Evolutionary conservation across 2,888 invertebrate species (phyloP), one percentile per base, ranked within the genome.

Genomic region (Geotrupes spiniger): DNA sequence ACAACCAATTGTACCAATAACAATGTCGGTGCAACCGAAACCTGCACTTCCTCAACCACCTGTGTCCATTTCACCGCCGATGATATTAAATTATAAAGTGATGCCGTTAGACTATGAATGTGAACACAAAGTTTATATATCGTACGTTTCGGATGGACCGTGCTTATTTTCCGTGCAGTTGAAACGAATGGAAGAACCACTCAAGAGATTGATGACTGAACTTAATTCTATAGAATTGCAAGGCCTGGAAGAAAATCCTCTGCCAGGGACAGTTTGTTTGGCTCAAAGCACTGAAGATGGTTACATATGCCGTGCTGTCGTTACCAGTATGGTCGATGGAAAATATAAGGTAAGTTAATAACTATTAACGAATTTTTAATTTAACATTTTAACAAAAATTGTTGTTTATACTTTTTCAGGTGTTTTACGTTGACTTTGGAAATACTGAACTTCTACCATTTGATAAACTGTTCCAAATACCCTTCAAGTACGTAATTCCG

Each of bases 371-470:
- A 21, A 21, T 21, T 6, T 21, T 21, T 21, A 6, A 21, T 21
- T 21, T 21, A 27, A 27, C 27, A 27, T 8, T 9, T 27, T 27
- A 27, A 27, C 27, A 9, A 27, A 21, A 21, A 6, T 21, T 21
- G 21, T 21, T n/a, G 6, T 21, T 21, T 6, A 6, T 21, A 21
- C 6, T 39, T 8, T 10, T 42, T 42, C 45, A 71, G 71, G 70
- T 90, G 3, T 87, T 84, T 63, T 90, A 87, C 68, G 87, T 89
- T 21, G 90, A 90, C 69, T 89, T 85, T 68, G 90, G 90, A 17
- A 86, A 88, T 63, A 84, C 84, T 4, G 89, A 88, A 72, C 74
- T 82, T 62, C 80, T 89, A 8, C 78, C 84, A 0, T 82, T 83
- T 53, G 79, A 82, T 56, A 82, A 86, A 58, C 80, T 91, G 39